Base-by-base conservation (phyloP, 1,140 invertebrate genomes). In the Drusus annulatus region DNA sequence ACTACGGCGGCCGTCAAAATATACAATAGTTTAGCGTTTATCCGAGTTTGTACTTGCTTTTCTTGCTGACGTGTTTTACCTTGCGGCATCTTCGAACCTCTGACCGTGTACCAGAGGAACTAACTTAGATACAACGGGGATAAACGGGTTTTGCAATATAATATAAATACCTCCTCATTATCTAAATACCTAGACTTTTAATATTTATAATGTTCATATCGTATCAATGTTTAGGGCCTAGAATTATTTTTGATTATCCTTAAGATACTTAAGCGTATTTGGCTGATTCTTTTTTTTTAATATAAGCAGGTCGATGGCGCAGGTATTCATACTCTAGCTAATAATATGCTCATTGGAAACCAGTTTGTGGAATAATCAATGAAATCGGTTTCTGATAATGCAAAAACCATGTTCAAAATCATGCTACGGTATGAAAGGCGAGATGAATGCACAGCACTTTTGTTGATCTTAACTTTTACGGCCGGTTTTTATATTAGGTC, bases 321-420 rank as follows among this genome's bases (percentile, higher is more conserved):
- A 23, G 56, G 17, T 60, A 60, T 60, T 60, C 56, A 45, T 13
- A 45, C 36, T 45, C 36, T 23, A 60, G 23, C 56, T 60, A 60
- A 19, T 60, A 60, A 60, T 60, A 60, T 60, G 56, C 7, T 60
- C 56, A 60, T 31, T 31, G 62, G 62, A 75, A 78, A 78, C 76
- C 56, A 73, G 80, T 78, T 78, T 75, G 5, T 54, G 50, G 76
- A 78, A 81, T 78, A 81, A 78, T 75, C 76, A 79, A 63, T 58
- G 54, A 79, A 81, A 81, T 81, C 68, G 80, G 63, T 65, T 78
- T 81, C 80, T 78, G 80, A 81, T 81, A 81, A 81, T 81, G 80
- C 60, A 69, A 65, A 81, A 81, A 76, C 76, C 80, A 15, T 81
- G 80, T 81, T 75, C 76, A 78, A 71, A 78, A 74, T 78, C 65